These are phyloP conservation scores for Micronycteris hirsuta DNA, from an alignment of 2,113 vertebrate species.

Conservation along the genomic window DNA sequence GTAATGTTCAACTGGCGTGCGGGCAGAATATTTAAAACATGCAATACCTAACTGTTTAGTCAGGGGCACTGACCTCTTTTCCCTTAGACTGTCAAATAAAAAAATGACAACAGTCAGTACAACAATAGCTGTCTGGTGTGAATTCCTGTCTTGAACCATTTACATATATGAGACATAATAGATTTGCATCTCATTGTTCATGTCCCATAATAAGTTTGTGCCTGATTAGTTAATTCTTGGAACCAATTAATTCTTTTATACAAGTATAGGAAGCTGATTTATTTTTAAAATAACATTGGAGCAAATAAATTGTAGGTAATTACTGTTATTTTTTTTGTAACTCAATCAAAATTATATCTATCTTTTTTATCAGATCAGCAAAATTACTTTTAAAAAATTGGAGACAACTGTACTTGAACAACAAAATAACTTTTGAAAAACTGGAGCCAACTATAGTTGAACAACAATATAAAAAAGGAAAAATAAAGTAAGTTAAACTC, in stretches of 20 bases:
- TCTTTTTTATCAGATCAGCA: background rate
- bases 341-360: background rate
- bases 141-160: background rate
- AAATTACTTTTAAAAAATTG: background rate
- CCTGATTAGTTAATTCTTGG: background rate
- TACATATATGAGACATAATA: background rate
- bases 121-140: background rate
- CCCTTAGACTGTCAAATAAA: background rate
- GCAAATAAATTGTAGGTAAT: background rate
- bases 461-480: too few species aligned
- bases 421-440: too few species aligned
- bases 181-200: background rate
- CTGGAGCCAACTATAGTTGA: too few species aligned
- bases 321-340: background rate
- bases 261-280: background rate
- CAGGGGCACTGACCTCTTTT: background rate
- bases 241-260: background rate
- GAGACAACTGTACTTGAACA: too few species aligned
- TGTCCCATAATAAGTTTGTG: background rate
- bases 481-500: too few species aligned
- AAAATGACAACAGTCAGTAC: background rate
- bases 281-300: background rate
- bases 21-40: background rate
- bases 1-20: background rate
- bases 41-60: background rate